Evolutionary conservation across 2,888 invertebrate species (phyloP).

Genomic region (Cephus pygmeus): DNA sequence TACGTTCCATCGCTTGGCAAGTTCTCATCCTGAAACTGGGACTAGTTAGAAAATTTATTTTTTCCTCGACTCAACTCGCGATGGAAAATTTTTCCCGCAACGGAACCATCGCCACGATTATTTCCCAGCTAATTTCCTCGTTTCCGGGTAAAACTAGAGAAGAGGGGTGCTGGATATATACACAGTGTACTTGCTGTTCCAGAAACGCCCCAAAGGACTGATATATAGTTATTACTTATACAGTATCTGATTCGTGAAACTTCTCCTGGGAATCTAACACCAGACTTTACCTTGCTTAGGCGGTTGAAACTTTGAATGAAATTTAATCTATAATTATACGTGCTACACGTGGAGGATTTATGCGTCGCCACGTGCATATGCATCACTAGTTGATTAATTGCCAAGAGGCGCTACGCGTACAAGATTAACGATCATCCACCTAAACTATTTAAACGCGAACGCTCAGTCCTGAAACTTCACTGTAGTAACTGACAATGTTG

Average conservation of each 20-base stretch:
- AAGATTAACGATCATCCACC: not conserved
- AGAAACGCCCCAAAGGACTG: slow-evolving; percentile 10
- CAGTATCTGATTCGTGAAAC: slow-evolving; percentile 34
- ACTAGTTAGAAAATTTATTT: not conserved
- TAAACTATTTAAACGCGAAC: not conserved
- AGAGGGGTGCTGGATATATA: slow-evolving; percentile 3
- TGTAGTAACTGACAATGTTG: not conserved
- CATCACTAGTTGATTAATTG: not conserved
- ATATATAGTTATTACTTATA: slow-evolving; percentile 11
- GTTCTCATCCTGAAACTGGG: not conserved
- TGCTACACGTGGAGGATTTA: not conserved
- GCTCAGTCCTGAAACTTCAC: not conserved
- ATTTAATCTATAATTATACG: not conserved
- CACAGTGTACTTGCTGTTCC: not conserved
- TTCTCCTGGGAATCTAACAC: slow-evolving; percentile 3
- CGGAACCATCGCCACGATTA: slow-evolving; percentile 21
- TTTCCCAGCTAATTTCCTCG: slow-evolving; percentile 37
- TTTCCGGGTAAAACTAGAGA: slow-evolving; percentile 9
- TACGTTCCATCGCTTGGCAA: not conserved
- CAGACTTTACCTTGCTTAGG: not conserved
- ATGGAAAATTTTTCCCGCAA: slow-evolving; percentile 19
- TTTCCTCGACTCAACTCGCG: not conserved
- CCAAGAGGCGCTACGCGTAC: not conserved
- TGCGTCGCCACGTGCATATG: not conserved
- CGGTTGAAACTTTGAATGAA: not conserved